phyloP scores from a whole-genome alignment of 2,888 invertebrate species.

The Cistogaster globosa region DNA sequence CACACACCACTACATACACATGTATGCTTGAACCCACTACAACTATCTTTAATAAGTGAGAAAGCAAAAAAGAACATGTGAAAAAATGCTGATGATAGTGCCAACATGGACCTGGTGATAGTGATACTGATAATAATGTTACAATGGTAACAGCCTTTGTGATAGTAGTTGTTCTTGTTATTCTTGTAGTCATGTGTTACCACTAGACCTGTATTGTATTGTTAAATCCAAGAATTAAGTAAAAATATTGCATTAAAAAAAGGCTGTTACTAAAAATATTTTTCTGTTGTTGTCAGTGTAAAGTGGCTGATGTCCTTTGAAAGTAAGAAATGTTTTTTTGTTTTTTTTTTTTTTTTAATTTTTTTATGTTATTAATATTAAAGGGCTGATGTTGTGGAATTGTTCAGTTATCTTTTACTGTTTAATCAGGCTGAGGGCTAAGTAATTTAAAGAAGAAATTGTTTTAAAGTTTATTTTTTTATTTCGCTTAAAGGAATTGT shows the following conservation, averaged over 20 bases:
- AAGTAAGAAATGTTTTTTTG: constrained; percentile 22
- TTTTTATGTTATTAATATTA: too few species aligned
- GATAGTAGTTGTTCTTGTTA: background rate
- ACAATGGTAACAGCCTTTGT: background rate
- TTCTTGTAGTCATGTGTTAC: constrained; percentile 1
- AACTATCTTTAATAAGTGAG: background rate
- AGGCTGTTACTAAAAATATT: background rate
- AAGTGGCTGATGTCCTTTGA: constrained; percentile 8
- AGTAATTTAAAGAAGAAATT: too few species aligned
- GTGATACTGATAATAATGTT: background rate
- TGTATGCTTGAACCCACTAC: background rate
- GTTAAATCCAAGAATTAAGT: constrained; percentile 16
- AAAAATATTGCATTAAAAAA: background rate
- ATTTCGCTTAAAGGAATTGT: too few species aligned
- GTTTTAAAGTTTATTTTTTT: too few species aligned
- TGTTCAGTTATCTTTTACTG: too few species aligned
- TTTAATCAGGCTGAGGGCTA: too few species aligned
- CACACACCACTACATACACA: background rate
- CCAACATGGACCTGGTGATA: constrained; percentile 23
- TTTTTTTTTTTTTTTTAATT: too few species aligned
- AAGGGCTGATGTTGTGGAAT: too few species aligned
- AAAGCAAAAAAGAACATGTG: background rate
- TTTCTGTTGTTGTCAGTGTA: background rate
- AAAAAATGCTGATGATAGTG: background rate
- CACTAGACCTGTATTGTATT: constrained; percentile 29